Evolutionary conservation across 2,888 invertebrate genomes (phyloP).

Genomic region (Catocala sponsa): DNA sequence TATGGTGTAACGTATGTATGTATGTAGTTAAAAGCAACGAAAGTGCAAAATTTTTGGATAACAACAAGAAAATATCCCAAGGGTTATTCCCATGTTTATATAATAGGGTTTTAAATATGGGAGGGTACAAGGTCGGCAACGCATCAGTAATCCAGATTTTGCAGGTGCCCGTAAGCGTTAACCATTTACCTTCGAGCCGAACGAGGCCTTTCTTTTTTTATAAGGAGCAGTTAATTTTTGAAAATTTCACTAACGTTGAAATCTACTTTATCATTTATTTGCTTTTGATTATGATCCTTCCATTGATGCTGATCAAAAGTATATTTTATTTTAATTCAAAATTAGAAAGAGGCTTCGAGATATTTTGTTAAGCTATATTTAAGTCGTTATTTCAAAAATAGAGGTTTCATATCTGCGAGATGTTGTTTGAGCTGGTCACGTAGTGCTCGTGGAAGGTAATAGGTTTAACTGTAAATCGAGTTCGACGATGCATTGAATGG

Average conservation of each 20-base stretch:
- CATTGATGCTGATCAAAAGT: conserved; percentile 18
- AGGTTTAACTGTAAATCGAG: conserved; percentile 29
- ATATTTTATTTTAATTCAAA: conserved; percentile 16
- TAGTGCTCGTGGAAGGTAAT: conserved; percentile 11
- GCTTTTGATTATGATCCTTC: conserved; percentile 11
- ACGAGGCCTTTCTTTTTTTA: conserved; percentile 21
- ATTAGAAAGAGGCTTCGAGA: too few species aligned
- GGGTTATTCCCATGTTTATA: conserved; percentile 13
- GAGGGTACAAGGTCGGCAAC: conserved; percentile 17
- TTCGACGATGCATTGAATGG: conserved; percentile 32
- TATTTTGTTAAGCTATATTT: too few species aligned
- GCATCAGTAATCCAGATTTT: conserved; percentile 22
- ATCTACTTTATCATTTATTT: conserved; percentile 8
- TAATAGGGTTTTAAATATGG: conserved; percentile 19
- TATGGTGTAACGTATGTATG: too few species aligned
- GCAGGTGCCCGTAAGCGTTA: conserved; percentile 23
- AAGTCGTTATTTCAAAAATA: conserved; percentile 16
- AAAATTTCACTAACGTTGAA: conserved; percentile 4
- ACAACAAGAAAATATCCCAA: not conserved
- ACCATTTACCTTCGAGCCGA: conserved; percentile 15
- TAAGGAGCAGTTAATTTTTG: conserved; percentile 17
- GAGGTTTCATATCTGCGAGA: conserved; percentile 7
- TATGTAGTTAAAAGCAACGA: too few species aligned
- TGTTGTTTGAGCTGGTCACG: conserved; percentile 22
- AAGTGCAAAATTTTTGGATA: too few species aligned